phyloP scores from a whole-genome alignment of 2,113 vertebrate genomes.

The Oryzias melastigma region DNA sequence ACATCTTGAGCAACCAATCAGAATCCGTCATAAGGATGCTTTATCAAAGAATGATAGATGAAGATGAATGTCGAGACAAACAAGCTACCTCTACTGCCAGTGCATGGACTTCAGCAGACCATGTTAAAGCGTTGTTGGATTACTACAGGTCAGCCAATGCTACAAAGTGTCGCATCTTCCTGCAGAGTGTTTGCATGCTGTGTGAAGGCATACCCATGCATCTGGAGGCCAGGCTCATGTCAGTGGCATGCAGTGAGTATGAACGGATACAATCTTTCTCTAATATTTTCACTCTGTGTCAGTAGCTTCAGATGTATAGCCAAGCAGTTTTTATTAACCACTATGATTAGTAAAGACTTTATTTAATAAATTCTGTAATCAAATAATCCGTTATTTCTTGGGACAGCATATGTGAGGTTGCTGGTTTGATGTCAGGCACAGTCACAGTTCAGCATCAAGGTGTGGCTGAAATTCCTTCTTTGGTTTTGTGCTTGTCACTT shows the following conservation, averaged over 20 bases:
- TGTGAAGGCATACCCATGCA: conserved; percentile 78
- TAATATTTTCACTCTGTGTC: too few relatives aligned
- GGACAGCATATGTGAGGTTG: too few relatives aligned
- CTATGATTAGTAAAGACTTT: too few relatives aligned
- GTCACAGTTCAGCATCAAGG: too few relatives aligned
- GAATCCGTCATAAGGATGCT: conserved; percentile 20
- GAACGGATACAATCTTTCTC: not conserved
- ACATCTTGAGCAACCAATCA: conserved; percentile 56
- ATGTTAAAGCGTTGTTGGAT: conserved; percentile 59
- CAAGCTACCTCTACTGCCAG: not conserved
- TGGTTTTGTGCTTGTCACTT: too few relatives aligned
- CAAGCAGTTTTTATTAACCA: too few relatives aligned
- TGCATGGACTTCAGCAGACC: not conserved
- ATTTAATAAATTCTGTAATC: too few relatives aligned
- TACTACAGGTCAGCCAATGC: conserved; percentile 49
- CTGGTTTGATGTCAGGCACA: too few relatives aligned
- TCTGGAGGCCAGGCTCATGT: conserved; percentile 80
- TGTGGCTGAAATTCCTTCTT: too few relatives aligned
- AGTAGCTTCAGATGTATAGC: too few relatives aligned
- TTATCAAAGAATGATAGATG: conserved; percentile 16
- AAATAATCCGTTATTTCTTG: too few relatives aligned
- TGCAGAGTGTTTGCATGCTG: conserved; percentile 74
- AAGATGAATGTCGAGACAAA: too few relatives aligned
- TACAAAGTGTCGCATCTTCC: conserved; percentile 73
- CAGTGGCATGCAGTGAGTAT: conserved; percentile 63